Conservation (phyloP, 2,797 vertebrate genomes). For the Graptemys geographica region DNA sequence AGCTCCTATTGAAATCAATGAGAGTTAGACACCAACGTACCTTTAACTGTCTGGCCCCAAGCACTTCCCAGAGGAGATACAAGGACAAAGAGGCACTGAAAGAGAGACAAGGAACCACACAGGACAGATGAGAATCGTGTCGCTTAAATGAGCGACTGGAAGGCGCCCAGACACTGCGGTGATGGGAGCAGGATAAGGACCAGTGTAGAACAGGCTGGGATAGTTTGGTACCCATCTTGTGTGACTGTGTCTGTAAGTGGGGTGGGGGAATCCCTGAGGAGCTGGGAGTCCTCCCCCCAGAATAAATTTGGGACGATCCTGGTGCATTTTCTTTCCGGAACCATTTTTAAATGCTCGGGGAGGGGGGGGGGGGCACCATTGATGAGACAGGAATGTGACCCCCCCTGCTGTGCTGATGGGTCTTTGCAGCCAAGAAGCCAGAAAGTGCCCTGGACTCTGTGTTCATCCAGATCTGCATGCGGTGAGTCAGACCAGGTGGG, state of each 20-base stretch:
- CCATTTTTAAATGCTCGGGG: background rate
- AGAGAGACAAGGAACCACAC: background rate
- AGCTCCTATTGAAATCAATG: too few species aligned
- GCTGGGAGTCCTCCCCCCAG: background rate
- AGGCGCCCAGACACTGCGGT: background rate
- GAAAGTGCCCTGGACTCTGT: conserved; percentile 42
- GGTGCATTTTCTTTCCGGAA: background rate
- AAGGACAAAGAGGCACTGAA: background rate
- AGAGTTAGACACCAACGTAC: background rate
- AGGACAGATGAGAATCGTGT: background rate
- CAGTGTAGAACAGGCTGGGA: background rate
- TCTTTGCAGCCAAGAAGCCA: conserved; percentile 26
- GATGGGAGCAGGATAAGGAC: background rate
- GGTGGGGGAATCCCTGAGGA: background rate
- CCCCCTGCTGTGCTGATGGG: background rate
- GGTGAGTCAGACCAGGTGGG: conserved; percentile 43
- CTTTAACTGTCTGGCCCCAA: background rate
- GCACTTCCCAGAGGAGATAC: background rate
- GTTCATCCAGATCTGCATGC: conserved; percentile 50
- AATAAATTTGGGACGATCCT: background rate
- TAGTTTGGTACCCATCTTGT: too few species aligned
- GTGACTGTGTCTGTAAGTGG: too few species aligned
- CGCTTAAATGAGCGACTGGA: background rate
- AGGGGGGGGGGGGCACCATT: background rate
- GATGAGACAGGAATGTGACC: background rate